Percentiles rank a stretch among this genome's conserved stretches.
Conservation (phyloP, 2,888 invertebrate genomes). For the Acrobasis consociella region DNA sequence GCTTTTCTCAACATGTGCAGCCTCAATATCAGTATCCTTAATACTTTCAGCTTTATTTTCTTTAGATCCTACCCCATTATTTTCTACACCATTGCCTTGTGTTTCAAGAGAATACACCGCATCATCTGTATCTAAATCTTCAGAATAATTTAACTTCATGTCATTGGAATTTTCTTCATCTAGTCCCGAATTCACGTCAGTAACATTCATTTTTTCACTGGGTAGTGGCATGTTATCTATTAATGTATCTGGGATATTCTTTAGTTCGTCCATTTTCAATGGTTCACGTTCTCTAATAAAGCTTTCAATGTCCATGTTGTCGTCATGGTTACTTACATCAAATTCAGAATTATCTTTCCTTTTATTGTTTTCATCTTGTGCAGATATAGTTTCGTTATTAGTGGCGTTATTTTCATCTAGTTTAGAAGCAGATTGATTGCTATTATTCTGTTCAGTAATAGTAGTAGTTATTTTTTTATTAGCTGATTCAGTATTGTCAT, state of each 20-base stretch:
- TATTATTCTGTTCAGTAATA: constrained; percentile 13
- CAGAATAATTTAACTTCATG: constrained; percentile 29
- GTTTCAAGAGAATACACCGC: constrained; percentile 24
- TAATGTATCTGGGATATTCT: constrained; percentile 9
- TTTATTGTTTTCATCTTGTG: no score
- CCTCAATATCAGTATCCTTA: background rate
- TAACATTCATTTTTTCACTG: constrained; percentile 18
- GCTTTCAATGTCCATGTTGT: constrained; percentile 39
- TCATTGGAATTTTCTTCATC: constrained; percentile 12
- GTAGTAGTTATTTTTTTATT: background rate
- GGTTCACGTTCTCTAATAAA: constrained; percentile 40
- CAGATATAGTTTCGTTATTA: constrained; percentile 9
- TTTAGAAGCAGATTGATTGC: background rate
- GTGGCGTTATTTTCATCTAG: constrained; percentile 4
- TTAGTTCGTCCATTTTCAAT: constrained; percentile 31
- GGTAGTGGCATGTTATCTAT: constrained; percentile 17
- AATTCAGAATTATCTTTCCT: background rate
- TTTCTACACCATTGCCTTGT: constrained; percentile 23
- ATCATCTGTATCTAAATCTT: constrained; percentile 15
- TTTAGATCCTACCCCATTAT: background rate
- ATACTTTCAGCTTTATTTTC: background rate
- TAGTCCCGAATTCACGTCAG: background rate
- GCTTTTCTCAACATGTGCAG: background rate
- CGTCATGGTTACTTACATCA: constrained; percentile 16
- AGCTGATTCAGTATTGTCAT: constrained; percentile 23